These are phyloP conservation scores for Pteria penguin DNA, from an alignment of 2,888 invertebrate species.

Conservation along the genomic window DNA sequence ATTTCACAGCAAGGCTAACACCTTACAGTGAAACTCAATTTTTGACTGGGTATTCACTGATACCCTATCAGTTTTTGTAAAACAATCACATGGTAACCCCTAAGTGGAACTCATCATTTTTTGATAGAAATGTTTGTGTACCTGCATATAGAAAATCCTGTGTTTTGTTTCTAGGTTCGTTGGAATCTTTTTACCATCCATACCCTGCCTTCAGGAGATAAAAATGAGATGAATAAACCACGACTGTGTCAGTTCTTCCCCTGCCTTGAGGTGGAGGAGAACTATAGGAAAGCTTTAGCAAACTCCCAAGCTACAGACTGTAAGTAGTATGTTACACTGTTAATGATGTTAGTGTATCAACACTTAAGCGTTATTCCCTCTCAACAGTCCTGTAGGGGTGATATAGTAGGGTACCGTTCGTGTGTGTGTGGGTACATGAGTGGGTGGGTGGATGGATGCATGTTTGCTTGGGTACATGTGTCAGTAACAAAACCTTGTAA, in stretches of 20 bases:
- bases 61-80: too few species aligned
- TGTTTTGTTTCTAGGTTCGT: slow-evolving; percentile 83
- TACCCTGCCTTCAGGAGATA: slow-evolving; percentile 47
- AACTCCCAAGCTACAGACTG: slow-evolving; percentile 84
- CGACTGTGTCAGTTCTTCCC: slow-evolving; percentile 82
- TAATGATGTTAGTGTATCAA: too few species aligned
- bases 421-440: too few species aligned
- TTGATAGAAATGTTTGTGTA: background rate
- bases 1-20: too few species aligned
- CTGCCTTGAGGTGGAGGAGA: slow-evolving; percentile 89
- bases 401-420: too few species aligned
- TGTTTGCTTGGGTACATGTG: too few species aligned
- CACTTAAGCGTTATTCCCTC: too few species aligned
- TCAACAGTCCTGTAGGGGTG: too few species aligned
- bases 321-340: slow-evolving; percentile 38
- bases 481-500: too few species aligned
- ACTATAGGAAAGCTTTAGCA: slow-evolving; percentile 81
- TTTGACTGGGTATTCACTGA: too few species aligned
- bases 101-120: background rate
- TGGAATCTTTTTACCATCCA: slow-evolving; percentile 86
- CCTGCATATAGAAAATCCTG: background rate
- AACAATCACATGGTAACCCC: background rate
- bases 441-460: too few species aligned
- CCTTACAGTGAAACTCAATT: too few species aligned
- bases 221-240: slow-evolving; percentile 43